Base-by-base conservation (phyloP, 2,888 invertebrate genomes). In the Caenorhabditis becei region DNA sequence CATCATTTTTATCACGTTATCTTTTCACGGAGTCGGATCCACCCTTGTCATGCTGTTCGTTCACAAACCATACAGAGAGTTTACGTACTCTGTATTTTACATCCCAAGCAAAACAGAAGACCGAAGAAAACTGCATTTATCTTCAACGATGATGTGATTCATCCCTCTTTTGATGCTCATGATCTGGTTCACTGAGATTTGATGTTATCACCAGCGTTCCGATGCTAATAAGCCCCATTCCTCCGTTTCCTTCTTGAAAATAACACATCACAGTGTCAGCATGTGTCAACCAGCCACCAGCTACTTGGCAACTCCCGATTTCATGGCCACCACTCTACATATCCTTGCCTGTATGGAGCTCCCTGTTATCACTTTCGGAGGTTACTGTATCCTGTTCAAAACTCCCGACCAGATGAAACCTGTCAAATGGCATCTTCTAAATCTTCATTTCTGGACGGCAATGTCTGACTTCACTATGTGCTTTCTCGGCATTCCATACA, bases 361-460 rank as follows among this genome's bases (percentile, higher is more conserved):
- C 8, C 62, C 62, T 5, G 10, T 62, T 11, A 28, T 41, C 28
- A 28, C 18, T 18, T 32, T 62, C 10, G 62, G 47, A 8, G 24
- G 32, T 18, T 62, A 62, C 18, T 47, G 47, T 47, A 49, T 62
- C 1, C 28, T 62, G 1, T 18, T 2, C 16, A 62, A 62, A 28
- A 47, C 47, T 8, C 49, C 62, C 7, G 24, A 14, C 1, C 14
- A 16, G 11, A 47, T 32, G 62, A 62, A 7, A 16, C 26, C 44
- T 14, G 20, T 62, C 47, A 62, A 62, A n/a, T 62, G 62, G 62
- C 14, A n/a, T 18, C 26, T 62, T 26, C 23, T 62, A 11, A 62
- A 47, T 7, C 18, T 49, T 2, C 32, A 32, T 44, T 44, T 47
- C 26, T 62, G 62, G 62, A 35, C 10, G 2, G n/a, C 35, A 1